A percentile compares a stretch with the other conserved stretches of the same genome.
Evolutionary conservation across 2,113 vertebrate genomes (phyloP).

Genomic region (Mesocricetus auratus): DNA sequence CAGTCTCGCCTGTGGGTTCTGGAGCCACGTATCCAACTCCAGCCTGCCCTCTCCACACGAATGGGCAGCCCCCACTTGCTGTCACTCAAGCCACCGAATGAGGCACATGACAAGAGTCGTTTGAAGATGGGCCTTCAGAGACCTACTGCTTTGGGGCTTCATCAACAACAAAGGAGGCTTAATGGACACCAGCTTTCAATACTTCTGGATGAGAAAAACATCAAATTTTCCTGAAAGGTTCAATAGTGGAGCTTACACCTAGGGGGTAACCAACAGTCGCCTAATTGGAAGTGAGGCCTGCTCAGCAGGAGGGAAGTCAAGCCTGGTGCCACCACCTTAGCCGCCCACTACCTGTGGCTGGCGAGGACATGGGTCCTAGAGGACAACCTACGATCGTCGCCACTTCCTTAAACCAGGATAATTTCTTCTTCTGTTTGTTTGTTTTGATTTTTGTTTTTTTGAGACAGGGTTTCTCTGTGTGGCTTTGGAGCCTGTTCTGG

Average conservation of each 20-base stretch:
- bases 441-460: too few species aligned
- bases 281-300: background rate
- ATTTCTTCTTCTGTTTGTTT: too few species aligned
- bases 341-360: background rate
- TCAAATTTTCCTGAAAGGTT: background rate
- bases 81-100: too few species aligned
- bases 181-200: constrained; percentile 20
- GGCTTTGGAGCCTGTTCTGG: too few species aligned
- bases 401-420: too few species aligned
- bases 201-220: background rate
- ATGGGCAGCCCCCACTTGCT: background rate
- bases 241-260: background rate
- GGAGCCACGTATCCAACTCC: background rate
- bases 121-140: background rate
- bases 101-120: background rate
- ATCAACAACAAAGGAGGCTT: background rate
- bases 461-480: too few species aligned
- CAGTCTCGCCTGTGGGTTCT: background rate
- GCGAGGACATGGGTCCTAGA: background rate
- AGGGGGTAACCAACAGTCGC: background rate
- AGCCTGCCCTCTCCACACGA: background rate
- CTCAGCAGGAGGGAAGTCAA: background rate
- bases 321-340: background rate
- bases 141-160: background rate
- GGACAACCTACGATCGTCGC: too few species aligned